phyloP scores from a whole-genome alignment of 2,797 vertebrate species.

The Erpetoichthys calabaricus region DNA sequence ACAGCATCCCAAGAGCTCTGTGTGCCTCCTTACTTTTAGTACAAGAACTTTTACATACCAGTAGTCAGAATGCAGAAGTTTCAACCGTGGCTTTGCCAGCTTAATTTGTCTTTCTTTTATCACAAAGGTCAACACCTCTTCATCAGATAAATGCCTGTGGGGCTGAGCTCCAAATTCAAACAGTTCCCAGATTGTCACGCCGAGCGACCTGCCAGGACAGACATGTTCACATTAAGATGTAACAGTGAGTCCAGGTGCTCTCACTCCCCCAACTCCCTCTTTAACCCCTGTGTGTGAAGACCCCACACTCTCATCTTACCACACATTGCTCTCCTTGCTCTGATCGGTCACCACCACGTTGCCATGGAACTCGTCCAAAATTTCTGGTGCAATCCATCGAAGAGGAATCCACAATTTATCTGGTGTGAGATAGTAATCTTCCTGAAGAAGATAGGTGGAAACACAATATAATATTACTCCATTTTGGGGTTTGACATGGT shows the following conservation, averaged over 20 bases:
- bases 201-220: conserved; percentile 60
- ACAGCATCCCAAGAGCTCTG: too few relatives aligned
- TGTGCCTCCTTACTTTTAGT: too few relatives aligned
- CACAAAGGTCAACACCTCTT: conserved; percentile 82
- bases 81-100: conserved; percentile 75
- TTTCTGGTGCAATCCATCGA: conserved; percentile 82
- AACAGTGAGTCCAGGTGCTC: background rate
- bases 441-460: conserved; percentile 35
- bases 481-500: background rate
- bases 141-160: conserved; percentile 78
- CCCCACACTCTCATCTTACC: conserved; percentile 41
- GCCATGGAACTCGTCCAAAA: conserved; percentile 73
- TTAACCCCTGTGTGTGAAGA: background rate
- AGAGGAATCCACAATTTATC: conserved; percentile 85
- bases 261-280: background rate
- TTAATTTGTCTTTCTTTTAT: conserved; percentile 82
- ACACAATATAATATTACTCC: background rate
- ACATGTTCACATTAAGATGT: background rate
- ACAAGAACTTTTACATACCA: conserved; percentile 51
- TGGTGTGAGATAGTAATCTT: conserved; percentile 83
- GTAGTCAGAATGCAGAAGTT: conserved; percentile 76
- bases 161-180: conserved; percentile 86
- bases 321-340: conserved; percentile 82
- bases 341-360: conserved; percentile 77
- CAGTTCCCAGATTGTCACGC: conserved; percentile 86